Evolutionary conservation across 2,797 vertebrate genomes (phyloP).

Genomic region (Pachyuromys duprasi): DNA sequence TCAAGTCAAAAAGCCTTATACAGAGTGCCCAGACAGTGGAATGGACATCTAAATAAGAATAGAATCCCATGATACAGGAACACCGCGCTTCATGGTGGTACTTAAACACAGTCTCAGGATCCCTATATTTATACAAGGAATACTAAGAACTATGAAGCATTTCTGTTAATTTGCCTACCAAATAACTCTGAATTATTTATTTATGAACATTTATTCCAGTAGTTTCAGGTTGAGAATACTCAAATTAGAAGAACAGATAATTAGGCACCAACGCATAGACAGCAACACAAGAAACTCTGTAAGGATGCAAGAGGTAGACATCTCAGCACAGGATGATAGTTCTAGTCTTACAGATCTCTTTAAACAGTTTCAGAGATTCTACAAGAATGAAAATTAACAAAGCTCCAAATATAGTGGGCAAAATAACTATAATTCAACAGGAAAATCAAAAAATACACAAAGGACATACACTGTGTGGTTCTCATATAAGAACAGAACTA

Average conservation of each 20-base stretch:
- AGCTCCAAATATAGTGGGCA: accelerated
- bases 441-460: background rate
- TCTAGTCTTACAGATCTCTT: background rate
- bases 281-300: background rate
- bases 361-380: background rate
- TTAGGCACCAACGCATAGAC: background rate
- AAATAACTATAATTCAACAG: background rate
- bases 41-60: too few relatives aligned
- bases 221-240: background rate
- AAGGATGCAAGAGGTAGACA: background rate
- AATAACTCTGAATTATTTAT: too few relatives aligned
- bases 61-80: background rate
- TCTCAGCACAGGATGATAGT: accelerated
- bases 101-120: background rate
- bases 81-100: background rate
- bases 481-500: background rate
- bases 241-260: background rate
- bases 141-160: background rate
- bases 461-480: background rate
- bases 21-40: background rate
- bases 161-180: background rate
- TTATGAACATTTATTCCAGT: background rate
- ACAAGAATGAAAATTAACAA: background rate
- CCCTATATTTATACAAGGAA: background rate
- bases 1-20: background rate